phyloP scores from a whole-genome alignment of 2,888 invertebrate genomes.

The Cephus pygmeus region DNA sequence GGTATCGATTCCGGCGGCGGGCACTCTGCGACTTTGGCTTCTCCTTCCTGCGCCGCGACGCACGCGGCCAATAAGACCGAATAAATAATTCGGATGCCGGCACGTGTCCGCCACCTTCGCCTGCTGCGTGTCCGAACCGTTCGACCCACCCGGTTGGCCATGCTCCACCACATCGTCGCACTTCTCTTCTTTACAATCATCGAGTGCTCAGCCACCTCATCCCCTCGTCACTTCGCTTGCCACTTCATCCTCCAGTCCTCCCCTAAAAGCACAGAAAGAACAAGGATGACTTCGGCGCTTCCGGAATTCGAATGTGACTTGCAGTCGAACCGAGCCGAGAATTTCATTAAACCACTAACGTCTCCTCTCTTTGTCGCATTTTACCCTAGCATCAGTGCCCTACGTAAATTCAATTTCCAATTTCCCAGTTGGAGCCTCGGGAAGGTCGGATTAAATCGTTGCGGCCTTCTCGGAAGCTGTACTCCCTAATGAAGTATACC shows the following conservation, averaged over 20 bases:
- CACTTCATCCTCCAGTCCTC: background rate
- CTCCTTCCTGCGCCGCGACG: constrained; percentile 54
- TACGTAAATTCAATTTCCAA: constrained; percentile 56
- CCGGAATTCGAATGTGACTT: too few species aligned
- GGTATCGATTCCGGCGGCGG: constrained; percentile 82
- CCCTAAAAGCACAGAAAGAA: background rate
- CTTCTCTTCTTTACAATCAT: background rate
- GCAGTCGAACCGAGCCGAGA: too few species aligned
- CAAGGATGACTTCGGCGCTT: background rate
- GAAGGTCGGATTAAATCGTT: constrained; percentile 54
- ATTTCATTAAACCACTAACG: too few species aligned
- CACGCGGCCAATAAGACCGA: constrained; percentile 53
- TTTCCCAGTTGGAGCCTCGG: constrained; percentile 39
- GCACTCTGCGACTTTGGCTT: constrained; percentile 69
- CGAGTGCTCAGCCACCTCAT: background rate
- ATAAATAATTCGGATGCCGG: constrained; percentile 39
- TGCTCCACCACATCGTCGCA: background rate
- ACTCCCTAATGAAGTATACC: constrained; percentile 47
- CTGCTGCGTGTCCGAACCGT: constrained; percentile 54
- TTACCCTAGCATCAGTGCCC: constrained; percentile 42
- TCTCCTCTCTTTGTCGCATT: background rate
- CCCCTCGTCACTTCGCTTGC: background rate
- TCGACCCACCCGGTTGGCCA: background rate
- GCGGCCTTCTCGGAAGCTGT: constrained; percentile 41
- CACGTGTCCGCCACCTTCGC: constrained; percentile 57